These are phyloP conservation scores for Lophura nycthemera DNA, from an alignment of 2,113 vertebrate genomes.

Conservation along the genomic window DNA sequence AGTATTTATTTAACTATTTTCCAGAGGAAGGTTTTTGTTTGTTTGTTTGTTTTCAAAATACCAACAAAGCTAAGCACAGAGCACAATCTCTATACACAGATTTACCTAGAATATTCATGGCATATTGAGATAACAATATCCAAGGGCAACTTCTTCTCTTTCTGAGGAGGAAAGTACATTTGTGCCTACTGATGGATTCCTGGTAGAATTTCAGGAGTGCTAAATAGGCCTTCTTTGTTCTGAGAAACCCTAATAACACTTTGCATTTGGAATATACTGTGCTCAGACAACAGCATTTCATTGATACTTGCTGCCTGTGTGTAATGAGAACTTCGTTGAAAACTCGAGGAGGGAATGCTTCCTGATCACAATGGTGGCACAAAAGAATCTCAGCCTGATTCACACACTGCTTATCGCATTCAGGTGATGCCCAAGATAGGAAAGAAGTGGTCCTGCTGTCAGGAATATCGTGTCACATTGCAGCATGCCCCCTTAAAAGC, in stretches of 20 bases:
- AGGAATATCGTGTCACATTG: not conserved
- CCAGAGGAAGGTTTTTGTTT: not conserved
- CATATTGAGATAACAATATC: not conserved
- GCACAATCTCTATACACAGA: not conserved
- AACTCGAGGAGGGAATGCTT: not conserved
- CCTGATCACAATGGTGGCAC: not conserved
- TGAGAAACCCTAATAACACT: not conserved
- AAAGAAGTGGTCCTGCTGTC: not conserved
- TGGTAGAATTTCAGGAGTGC: not conserved
- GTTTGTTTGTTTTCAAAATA: not conserved
- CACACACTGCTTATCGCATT: not conserved
- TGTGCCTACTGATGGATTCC: not conserved
- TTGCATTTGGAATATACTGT: not conserved
- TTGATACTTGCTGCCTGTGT: not conserved
- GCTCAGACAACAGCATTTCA: not conserved
- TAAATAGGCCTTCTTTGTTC: not conserved
- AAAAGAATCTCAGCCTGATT: not conserved
- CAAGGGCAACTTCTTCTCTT: fast-evolving
- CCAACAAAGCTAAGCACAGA: not conserved
- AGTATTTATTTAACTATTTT: not conserved
- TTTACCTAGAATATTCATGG: not conserved
- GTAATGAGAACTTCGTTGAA: not conserved
- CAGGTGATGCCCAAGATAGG: not conserved
- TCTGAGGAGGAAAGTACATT: not conserved
- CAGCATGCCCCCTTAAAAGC: not conserved